Evolutionary conservation across 2,888 invertebrate species (phyloP).

Genomic region (Drosophila lutescens): DNA sequence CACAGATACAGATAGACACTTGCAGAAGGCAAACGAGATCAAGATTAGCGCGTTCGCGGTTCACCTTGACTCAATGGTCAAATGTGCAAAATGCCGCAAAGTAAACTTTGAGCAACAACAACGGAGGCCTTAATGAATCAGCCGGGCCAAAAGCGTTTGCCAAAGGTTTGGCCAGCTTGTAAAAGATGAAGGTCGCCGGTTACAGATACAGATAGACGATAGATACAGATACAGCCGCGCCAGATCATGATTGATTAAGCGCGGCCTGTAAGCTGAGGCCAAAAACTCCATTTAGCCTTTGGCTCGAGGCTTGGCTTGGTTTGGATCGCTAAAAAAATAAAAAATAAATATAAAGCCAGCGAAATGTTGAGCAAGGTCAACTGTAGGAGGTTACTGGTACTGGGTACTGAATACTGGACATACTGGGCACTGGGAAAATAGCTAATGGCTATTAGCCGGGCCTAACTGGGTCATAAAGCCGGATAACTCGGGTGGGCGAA

Average conservation of each 20-base stretch:
- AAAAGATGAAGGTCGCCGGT: slow-evolving; percentile 73
- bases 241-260: slow-evolving; percentile 70
- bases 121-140: slow-evolving; percentile 63
- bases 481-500: slow-evolving; percentile 26
- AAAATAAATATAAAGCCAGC: slow-evolving; percentile 30
- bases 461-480: slow-evolving; percentile 40
- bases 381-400: slow-evolving; percentile 45
- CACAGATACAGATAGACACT: slow-evolving; percentile 22
- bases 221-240: slow-evolving; percentile 44
- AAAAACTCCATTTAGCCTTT: slow-evolving; percentile 63
- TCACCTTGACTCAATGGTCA: slow-evolving; percentile 80
- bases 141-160: slow-evolving; percentile 62
- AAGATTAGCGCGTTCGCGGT: slow-evolving; percentile 72
- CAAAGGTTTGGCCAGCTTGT: slow-evolving; percentile 74
- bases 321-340: slow-evolving; percentile 33
- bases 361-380: slow-evolving; percentile 48
- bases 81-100: slow-evolving; percentile 73
- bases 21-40: slow-evolving; percentile 79
- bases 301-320: slow-evolving; percentile 58
- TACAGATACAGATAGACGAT: slow-evolving; percentile 65
- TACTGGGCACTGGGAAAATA: slow-evolving; percentile 20
- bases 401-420: slow-evolving; percentile 11
- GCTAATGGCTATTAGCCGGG: slow-evolving; percentile 27
- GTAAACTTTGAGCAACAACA: slow-evolving; percentile 32
- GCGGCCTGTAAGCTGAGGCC: slow-evolving; percentile 54